Conservation (phyloP, 1,140 invertebrate genomes). For the Matsumurasca onukii region DNA sequence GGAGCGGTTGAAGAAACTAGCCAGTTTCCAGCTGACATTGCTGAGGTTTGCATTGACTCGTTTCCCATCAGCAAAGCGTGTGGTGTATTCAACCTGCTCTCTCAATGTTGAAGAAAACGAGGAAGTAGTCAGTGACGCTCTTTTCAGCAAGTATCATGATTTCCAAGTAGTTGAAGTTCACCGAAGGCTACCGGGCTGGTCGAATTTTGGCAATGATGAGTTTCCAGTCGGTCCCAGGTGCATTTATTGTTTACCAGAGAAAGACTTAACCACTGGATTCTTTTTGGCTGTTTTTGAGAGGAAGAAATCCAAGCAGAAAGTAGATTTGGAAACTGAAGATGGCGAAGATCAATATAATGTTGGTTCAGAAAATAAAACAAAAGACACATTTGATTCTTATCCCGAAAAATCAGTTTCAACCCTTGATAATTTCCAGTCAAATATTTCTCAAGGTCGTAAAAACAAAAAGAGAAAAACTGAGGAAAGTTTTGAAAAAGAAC, state of each 20-base stretch:
- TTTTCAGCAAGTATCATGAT: constrained; percentile 53
- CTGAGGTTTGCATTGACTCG: constrained; percentile 77
- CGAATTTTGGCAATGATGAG: constrained; percentile 62
- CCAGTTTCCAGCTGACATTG: constrained; percentile 81
- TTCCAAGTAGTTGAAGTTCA: constrained; percentile 61
- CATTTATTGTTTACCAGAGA: constrained; percentile 70
- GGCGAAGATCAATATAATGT: too few species aligned
- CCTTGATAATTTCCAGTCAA: too few species aligned
- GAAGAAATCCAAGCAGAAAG: too few species aligned
- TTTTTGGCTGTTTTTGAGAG: constrained; percentile 87
- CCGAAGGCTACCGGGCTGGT: constrained; percentile 61
- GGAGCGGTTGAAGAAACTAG: constrained; percentile 65
- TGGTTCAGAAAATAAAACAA: too few species aligned
- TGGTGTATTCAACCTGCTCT: constrained; percentile 97
- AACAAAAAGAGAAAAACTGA: too few species aligned
- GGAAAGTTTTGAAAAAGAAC: too few species aligned
- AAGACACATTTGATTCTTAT: too few species aligned
- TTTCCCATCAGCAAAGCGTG: constrained; percentile 79
- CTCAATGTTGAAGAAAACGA: constrained; percentile 91
- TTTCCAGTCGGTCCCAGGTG: constrained; percentile 69
- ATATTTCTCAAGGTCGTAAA: too few species aligned
- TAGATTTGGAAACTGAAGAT: too few species aligned
- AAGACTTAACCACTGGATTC: constrained; percentile 88
- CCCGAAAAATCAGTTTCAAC: too few species aligned
- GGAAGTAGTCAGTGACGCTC: constrained; percentile 67